Conservation (phyloP, 2,113 vertebrate genomes). For the Charina bottae region DNA sequence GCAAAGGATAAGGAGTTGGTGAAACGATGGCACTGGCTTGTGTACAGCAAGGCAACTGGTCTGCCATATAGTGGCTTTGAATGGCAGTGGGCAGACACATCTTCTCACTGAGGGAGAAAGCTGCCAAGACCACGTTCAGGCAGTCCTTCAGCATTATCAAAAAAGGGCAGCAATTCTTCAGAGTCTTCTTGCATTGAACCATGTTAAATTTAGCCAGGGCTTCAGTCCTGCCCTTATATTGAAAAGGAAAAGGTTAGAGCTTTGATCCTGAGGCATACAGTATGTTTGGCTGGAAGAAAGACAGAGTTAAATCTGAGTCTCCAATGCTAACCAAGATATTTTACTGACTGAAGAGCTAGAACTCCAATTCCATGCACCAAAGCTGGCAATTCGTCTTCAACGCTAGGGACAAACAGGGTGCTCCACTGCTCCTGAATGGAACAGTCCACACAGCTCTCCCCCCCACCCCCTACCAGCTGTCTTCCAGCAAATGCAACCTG, state of each 20-base stretch:
- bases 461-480: not conserved
- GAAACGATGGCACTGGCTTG: constrained; percentile 19
- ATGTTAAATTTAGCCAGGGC: not conserved
- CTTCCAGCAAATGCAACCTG: not conserved
- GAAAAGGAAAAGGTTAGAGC: not conserved
- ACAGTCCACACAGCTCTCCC: too few relatives aligned
- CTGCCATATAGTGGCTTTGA: not conserved
- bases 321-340: too few relatives aligned
- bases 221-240: not conserved
- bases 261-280: not conserved
- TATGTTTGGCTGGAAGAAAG: not conserved
- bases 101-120: not conserved
- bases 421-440: too few relatives aligned
- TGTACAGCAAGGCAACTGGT: not conserved
- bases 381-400: too few relatives aligned
- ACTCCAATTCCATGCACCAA: too few relatives aligned
- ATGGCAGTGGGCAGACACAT: not conserved
- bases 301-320: too few relatives aligned
- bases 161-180: not conserved
- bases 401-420: too few relatives aligned
- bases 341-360: too few relatives aligned
- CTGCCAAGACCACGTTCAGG: not conserved
- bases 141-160: not conserved
- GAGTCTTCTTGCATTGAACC: not conserved
- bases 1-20: not conserved